Conservation (phyloP, 2,888 invertebrate species). For the Lottia scabra region DNA sequence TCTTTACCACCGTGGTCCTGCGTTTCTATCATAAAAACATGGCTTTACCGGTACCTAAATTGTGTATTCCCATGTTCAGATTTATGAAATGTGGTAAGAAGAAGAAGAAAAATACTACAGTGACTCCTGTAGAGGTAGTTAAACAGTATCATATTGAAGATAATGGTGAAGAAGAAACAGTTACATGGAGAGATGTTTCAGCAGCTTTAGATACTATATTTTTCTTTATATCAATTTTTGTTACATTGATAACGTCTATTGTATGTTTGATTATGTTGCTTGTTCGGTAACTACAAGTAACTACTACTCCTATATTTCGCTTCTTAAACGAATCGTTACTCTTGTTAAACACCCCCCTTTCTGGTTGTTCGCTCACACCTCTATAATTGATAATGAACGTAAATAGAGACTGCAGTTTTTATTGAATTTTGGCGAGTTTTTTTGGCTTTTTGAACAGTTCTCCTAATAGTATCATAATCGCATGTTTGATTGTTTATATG, state of each 20-base stretch:
- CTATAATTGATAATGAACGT: too few species aligned
- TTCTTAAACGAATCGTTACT: too few species aligned
- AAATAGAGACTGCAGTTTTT: too few species aligned
- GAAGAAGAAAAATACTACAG: background rate
- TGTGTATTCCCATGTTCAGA: background rate
- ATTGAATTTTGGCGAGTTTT: too few species aligned
- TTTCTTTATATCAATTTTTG: background rate
- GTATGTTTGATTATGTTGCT: background rate
- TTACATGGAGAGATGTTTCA: background rate
- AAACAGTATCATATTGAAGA: background rate
- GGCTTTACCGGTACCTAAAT: background rate
- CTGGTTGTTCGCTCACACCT: too few species aligned
- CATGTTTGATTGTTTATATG: too few species aligned
- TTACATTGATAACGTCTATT: background rate
- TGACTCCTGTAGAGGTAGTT: background rate
- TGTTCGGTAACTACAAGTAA: background rate
- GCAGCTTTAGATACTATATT: background rate
- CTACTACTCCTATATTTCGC: too few species aligned
- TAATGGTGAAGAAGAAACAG: background rate
- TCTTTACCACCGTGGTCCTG: background rate
- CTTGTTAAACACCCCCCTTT: too few species aligned
- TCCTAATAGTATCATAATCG: too few species aligned
- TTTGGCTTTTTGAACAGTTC: too few species aligned
- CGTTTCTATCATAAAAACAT: background rate
- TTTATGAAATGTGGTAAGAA: background rate